A percentile compares a stretch with the other conserved stretches of the same genome.
Evolutionary conservation across 2,113 vertebrate genomes (phyloP).

Genomic region (Pelobates fuscus): DNA sequence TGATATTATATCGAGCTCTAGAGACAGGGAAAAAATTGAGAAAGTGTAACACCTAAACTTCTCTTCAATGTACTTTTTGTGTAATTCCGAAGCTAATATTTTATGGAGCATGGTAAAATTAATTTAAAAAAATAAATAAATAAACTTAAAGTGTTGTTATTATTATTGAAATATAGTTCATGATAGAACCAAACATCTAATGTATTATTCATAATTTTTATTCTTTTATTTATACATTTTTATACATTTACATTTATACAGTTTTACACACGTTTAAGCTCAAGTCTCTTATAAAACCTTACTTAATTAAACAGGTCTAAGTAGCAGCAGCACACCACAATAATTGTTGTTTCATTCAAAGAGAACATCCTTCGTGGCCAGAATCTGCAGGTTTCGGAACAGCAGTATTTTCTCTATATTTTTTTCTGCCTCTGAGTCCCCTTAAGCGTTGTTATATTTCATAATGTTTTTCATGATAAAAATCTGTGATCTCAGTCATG

Average conservation of each 20-base stretch:
- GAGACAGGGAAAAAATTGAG: neutral
- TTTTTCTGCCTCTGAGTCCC: slow-evolving; percentile 14
- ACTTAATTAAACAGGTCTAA: neutral
- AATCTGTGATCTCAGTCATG: slow-evolving; percentile 30
- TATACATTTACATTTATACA: no score
- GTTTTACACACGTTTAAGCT: no score
- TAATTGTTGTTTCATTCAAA: slow-evolving; percentile 1
- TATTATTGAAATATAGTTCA: neutral
- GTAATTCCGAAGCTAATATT: no score
- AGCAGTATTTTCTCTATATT: slow-evolving; percentile 7
- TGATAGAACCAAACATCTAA: neutral
- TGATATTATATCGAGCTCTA: neutral
- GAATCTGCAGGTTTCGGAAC: slow-evolving; percentile 7
- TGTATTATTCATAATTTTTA: neutral
- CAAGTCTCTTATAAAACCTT: neutral
- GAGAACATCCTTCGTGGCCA: slow-evolving; percentile 5
- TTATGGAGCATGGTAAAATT: no score
- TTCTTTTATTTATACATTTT: neutral
- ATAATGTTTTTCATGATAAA: slow-evolving; percentile 28
- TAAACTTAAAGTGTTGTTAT: no score
- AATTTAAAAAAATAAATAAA: no score
- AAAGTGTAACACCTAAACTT: neutral
- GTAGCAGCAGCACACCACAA: neutral
- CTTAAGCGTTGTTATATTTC: slow-evolving; percentile 25
- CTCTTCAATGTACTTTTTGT: no score